Evolutionary conservation across 1,140 invertebrate genomes (phyloP).

Genomic region (Lepidotrigona ventralis): DNA sequence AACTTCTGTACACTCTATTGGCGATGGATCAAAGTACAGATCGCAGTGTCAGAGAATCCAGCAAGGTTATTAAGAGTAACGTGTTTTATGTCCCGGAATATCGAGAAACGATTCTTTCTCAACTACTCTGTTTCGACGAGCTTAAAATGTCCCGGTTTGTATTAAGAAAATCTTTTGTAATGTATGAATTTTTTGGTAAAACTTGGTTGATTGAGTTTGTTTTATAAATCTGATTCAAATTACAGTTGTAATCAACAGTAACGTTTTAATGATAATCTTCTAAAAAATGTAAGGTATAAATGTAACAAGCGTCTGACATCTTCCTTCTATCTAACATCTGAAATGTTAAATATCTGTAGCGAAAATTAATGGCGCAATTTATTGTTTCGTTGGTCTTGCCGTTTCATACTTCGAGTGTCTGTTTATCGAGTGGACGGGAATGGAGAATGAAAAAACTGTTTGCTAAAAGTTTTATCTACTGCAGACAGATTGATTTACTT

Average conservation of each 20-base stretch:
- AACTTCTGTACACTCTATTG: slow-evolving; percentile 87
- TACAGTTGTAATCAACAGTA: not conserved
- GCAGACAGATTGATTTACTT: slow-evolving; percentile 70
- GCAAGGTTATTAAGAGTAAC: slow-evolving; percentile 93
- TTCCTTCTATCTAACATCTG: too few relatives aligned
- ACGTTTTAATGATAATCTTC: not conserved
- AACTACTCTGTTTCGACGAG: slow-evolving; percentile 91
- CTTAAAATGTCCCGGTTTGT: slow-evolving; percentile 91
- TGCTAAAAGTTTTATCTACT: slow-evolving; percentile 72
- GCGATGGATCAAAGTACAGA: slow-evolving; percentile 89
- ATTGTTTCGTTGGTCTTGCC: not conserved
- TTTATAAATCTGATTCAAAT: too few relatives aligned
- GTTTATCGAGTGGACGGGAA: slow-evolving; percentile 26
- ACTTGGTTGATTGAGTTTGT: too few relatives aligned
- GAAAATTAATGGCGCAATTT: not conserved
- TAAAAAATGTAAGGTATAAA: too few relatives aligned
- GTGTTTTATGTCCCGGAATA: slow-evolving; percentile 97
- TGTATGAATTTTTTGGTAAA: not conserved
- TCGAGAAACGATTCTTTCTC: slow-evolving; percentile 91
- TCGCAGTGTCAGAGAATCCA: slow-evolving; percentile 85
- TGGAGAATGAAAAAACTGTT: slow-evolving; percentile 56
- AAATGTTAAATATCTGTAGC: not conserved
- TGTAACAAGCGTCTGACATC: not conserved
- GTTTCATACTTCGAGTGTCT: slow-evolving; percentile 7
- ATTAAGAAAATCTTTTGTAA: slow-evolving; percentile 16